phyloP scores from a whole-genome alignment of 2,113 vertebrate species.

The Mustelus asterias region DNA sequence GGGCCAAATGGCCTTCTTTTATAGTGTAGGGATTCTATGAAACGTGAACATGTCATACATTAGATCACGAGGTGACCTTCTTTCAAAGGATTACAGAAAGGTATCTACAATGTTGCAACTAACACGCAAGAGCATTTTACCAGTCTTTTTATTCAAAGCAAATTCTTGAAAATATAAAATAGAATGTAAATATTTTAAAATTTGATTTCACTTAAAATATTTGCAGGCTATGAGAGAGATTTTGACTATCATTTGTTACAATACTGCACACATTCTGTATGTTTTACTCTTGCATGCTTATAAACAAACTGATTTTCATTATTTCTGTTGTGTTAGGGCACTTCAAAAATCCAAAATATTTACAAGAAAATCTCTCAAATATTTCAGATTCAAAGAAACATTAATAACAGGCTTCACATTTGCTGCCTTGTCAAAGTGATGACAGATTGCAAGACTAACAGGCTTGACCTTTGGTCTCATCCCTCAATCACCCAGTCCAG shows the following conservation, averaged over 20 bases:
- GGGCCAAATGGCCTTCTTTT: too few species aligned
- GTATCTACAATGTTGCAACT: not conserved
- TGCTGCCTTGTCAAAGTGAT: slow-evolving; percentile 26
- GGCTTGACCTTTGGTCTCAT: slow-evolving; percentile 28
- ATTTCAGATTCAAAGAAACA: slow-evolving; percentile 27
- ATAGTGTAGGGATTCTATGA: not conserved
- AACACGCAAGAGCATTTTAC: not conserved
- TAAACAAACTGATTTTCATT: not conserved
- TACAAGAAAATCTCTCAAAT: slow-evolving; percentile 1
- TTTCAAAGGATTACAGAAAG: not conserved
- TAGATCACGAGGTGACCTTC: not conserved
- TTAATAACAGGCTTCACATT: slow-evolving; percentile 4
- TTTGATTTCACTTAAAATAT: slow-evolving; percentile 14
- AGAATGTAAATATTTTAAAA: not conserved
- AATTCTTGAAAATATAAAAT: not conserved
- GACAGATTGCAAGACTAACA: slow-evolving; percentile 27
- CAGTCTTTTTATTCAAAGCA: not conserved
- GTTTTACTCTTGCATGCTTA: not conserved
- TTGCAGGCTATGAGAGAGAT: not conserved
- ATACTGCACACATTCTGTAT: not conserved
- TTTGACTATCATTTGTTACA: not conserved
- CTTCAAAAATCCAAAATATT: not conserved
- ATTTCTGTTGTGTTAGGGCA: not conserved
- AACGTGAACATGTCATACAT: not conserved
- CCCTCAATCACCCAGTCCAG: not conserved